phyloP scores from a whole-genome alignment of 2,797 vertebrate genomes.

The Leptoclinus maculatus region DNA sequence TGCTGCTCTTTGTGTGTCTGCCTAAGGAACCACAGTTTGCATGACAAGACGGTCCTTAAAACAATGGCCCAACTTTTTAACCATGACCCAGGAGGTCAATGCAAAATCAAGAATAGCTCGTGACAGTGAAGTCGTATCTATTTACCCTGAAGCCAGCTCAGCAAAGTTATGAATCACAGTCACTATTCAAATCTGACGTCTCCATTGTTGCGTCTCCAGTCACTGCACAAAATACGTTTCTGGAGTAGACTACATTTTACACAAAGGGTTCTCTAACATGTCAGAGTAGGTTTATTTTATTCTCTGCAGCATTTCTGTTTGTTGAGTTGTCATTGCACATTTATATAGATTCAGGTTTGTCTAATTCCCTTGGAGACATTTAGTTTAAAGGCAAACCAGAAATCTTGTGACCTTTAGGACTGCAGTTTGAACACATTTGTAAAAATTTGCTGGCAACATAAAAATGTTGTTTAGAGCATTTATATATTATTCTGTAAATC shows the following conservation, averaged over 20 bases:
- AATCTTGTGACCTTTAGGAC: neutral
- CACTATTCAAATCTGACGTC: conserved; percentile 38
- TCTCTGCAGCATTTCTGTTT: neutral
- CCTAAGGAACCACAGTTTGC: conserved; percentile 12
- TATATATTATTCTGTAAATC: neutral
- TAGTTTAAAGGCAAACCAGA: neutral
- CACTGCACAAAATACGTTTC: conserved; percentile 16
- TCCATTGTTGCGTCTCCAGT: conserved; percentile 7
- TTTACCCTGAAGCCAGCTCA: conserved; percentile 24
- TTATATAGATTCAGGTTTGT: neutral
- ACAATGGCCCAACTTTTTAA: conserved; percentile 17
- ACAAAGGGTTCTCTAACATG: neutral
- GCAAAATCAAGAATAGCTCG: conserved; percentile 39
- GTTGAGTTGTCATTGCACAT: neutral
- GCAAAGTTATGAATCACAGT: conserved; percentile 31
- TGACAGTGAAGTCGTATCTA: conserved; percentile 33
- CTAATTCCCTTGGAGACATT: neutral
- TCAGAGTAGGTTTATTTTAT: neutral
- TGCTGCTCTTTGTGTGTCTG: conserved; percentile 21
- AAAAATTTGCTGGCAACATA: neutral
- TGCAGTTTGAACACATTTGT: neutral
- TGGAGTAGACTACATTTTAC: conserved; percentile 22
- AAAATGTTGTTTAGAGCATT: neutral
- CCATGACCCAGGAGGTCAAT: conserved; percentile 27
- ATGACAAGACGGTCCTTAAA: conserved; percentile 9